Percentiles rank a stretch among this genome's conserved stretches.
Conservation (phyloP, 2,888 invertebrate genomes). For the Troilus luridus region DNA sequence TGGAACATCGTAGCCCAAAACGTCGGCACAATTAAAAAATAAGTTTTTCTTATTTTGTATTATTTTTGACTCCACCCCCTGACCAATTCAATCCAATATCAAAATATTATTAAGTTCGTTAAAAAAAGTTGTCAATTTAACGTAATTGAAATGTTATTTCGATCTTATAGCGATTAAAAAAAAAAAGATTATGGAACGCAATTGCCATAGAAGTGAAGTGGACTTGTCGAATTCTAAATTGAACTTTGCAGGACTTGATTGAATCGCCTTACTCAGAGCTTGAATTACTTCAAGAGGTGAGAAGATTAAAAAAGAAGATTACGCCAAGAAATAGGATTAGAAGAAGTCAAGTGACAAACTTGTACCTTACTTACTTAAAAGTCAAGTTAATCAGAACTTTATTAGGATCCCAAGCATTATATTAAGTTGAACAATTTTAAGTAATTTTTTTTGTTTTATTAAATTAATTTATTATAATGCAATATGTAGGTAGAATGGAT, state of each 20-base stretch:
- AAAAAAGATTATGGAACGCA: background rate
- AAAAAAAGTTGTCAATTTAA: no score
- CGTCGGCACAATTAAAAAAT: no score
- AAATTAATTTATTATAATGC: no score
- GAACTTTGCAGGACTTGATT: background rate
- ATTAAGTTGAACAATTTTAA: background rate
- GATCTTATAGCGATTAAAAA: background rate
- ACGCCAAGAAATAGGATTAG: background rate
- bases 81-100: no score
- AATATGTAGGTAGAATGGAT: no score
- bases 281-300: background rate
- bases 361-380: background rate
- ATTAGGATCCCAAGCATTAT: background rate
- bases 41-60: no score
- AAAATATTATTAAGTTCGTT: no score
- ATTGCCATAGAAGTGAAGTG: background rate
- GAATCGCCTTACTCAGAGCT: background rate
- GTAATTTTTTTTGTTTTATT: no score
- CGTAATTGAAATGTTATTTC: background rate
- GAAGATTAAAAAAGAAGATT: slow-evolving; percentile 19
- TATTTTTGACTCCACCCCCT: no score
- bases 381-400: background rate
- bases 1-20: no score
- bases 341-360: slow-evolving; percentile 21
- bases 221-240: background rate